Conservation (phyloP, 2,888 invertebrate genomes). For the Ophion obscuratus region DNA sequence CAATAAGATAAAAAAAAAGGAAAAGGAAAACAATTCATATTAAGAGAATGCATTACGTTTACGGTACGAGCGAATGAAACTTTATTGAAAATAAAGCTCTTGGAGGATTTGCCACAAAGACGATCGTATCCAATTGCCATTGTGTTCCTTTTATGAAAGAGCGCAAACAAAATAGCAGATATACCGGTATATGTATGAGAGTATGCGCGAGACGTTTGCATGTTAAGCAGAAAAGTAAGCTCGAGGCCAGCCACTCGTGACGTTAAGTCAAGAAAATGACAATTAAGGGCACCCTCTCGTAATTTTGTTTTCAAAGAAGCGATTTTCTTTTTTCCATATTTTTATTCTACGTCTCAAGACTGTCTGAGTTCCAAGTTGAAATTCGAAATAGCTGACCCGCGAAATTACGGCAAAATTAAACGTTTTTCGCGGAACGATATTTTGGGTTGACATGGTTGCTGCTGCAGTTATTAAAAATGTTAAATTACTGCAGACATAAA, state of each 20-base stretch:
- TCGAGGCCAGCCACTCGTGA: conserved; percentile 41
- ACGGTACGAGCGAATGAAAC: not conserved
- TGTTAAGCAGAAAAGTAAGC: conserved; percentile 35
- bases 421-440: too few relatives aligned
- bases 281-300: conserved; percentile 33
- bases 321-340: not conserved
- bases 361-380: not conserved
- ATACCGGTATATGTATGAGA: not conserved
- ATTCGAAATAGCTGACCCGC: not conserved
- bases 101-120: not conserved
- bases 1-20: not conserved
- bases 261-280: conserved; percentile 23
- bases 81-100: conserved; percentile 13
- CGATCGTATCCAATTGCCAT: conserved; percentile 19
- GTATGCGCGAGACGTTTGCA: not conserved
- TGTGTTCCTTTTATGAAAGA: not conserved
- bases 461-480: too few relatives aligned
- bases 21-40: not conserved
- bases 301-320: not conserved
- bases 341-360: not conserved
- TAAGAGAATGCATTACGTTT: not conserved
- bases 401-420: too few relatives aligned
- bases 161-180: not conserved
- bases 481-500: too few relatives aligned
- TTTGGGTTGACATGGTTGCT: too few relatives aligned